Conservation (phyloP, 2,113 vertebrate species). For the Castor canadensis region DNA sequence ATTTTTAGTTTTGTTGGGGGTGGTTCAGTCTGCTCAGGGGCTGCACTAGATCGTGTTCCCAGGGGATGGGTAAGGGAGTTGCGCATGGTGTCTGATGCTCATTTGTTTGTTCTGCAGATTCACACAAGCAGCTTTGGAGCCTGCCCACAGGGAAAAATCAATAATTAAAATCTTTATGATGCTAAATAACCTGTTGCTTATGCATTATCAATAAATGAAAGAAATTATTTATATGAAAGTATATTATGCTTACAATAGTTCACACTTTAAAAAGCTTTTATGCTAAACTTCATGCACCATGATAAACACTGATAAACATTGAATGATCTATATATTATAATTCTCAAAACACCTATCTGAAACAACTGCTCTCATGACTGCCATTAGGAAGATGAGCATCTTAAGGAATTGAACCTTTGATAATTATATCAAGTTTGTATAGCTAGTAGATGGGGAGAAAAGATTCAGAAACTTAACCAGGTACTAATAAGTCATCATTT, state of each 20-base stretch:
- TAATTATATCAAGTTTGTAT: neutral
- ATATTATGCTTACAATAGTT: neutral
- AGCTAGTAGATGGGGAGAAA: neutral
- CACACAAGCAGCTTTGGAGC: too few species aligned
- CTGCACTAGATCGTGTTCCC: too few species aligned
- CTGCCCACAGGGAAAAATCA: too few species aligned
- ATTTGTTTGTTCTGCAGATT: too few species aligned
- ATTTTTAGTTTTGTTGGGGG: too few species aligned
- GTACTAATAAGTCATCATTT: neutral
- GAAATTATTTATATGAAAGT: neutral
- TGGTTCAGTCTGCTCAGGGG: too few species aligned
- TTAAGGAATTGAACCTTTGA: neutral
- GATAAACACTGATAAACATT: conserved; percentile 21
- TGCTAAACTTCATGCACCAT: neutral
- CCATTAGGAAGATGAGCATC: neutral
- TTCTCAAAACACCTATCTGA: neutral
- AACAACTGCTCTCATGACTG: neutral
- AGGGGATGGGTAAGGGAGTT: too few species aligned
- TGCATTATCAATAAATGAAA: neutral
- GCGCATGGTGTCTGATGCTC: too few species aligned
- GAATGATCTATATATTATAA: neutral
- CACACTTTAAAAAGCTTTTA: neutral
- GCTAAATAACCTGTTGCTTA: neutral
- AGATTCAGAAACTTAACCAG: neutral
- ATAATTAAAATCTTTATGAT: neutral